Evolutionary conservation across 2,888 invertebrate species (phyloP), one percentile per base, ranked within the genome.

Genomic region (Nycteola revayana): DNA sequence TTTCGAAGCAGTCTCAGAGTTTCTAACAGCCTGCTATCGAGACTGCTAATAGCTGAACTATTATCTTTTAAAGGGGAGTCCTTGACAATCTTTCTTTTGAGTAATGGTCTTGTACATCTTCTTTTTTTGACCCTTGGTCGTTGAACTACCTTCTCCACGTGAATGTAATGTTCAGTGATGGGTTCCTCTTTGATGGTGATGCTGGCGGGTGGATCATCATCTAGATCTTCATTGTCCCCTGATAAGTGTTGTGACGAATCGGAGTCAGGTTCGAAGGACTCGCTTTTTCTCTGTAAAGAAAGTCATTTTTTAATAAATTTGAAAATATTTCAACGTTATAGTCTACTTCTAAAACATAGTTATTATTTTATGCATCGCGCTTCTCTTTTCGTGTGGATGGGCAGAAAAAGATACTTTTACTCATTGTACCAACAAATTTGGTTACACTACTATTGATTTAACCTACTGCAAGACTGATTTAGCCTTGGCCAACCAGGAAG

Each of bases 131-230:
- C 36, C 18, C 47, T 42, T 7, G 9, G 33, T 25, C 9, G 32
- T 45, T 33, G 48, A 32, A 7, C 2, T n/a, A 4, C 30, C 9
- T 14, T 39, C 17, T 25, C 32, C 1, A 24, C 7, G 35, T 14
- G 10, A 25, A 27, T 32, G 31, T 41, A 36, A 31, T 42, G 18
- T 24, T 47, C 49, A 3, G 51, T 32, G 0, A 34, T 33, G 0
- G 76, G 71, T 32, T 78, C 75, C 5, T 65, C 49, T 34, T 82
- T 81, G 32, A 82, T 61, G 7, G 58, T 30, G 4, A 78, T 34
- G 6, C 56, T 48, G 2, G 46, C 35, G 2, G 49, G 36, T 4
- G 59, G 57, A 0, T 55, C 54, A 9, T 50, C 43, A 0, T 62
- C 48, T 0, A 37, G 30, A 0, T 62, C 60, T 0, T 58, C 56